Evolutionary conservation across 1,140 invertebrate species (phyloP).

Genomic region (Andricus grossulariae): DNA sequence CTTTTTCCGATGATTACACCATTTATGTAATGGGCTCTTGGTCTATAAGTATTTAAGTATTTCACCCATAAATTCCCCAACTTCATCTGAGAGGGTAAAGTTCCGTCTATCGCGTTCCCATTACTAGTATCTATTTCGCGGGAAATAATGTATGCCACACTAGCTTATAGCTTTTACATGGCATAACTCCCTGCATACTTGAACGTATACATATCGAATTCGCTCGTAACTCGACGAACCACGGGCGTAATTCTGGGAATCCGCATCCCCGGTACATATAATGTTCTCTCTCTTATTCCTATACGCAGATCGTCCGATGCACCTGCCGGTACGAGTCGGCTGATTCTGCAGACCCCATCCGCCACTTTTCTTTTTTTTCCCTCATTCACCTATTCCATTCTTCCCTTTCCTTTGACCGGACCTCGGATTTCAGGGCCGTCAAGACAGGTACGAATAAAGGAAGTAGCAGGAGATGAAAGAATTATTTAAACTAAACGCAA

Average conservation of each 20-base stretch:
- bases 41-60: too few relatives aligned
- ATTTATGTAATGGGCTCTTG: too few relatives aligned
- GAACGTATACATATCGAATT: slow-evolving; percentile 52
- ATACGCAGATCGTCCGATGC: slow-evolving; percentile 56
- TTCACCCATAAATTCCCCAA: too few relatives aligned
- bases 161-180: background rate
- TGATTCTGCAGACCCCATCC: slow-evolving; percentile 48
- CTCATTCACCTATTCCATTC: slow-evolving; percentile 23
- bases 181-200: slow-evolving; percentile 30
- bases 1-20: too few relatives aligned
- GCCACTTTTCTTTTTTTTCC: slow-evolving; percentile 41
- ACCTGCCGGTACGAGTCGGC: slow-evolving; percentile 60
- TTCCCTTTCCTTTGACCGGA: background rate
- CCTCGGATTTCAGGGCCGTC: slow-evolving; percentile 4
- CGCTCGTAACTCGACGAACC: slow-evolving; percentile 53
- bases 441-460: background rate
- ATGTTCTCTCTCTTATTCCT: slow-evolving; percentile 54
- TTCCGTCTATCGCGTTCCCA: too few relatives aligned
- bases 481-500: too few relatives aligned
- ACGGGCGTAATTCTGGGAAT: slow-evolving; percentile 66
- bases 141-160: slow-evolving; percentile 29
- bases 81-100: too few relatives aligned
- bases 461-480: too few relatives aligned
- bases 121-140: background rate
- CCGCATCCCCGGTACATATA: slow-evolving; percentile 54